Conservation (phyloP, 92 coral and sea anemone species). For the Actinostola sp. region DNA sequence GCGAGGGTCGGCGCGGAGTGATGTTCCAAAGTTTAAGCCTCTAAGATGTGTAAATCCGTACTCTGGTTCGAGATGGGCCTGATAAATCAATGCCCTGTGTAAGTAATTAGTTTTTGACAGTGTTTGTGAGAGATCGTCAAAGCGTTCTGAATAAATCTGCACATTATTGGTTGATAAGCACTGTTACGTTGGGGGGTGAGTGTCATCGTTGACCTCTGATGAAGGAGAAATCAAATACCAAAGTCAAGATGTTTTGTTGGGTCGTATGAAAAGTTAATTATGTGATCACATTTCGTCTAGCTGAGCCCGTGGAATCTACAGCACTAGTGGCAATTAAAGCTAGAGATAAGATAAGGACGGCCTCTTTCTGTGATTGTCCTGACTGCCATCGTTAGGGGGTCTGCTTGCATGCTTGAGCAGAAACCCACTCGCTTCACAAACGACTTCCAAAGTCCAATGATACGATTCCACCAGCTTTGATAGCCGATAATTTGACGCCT, state of each 20-base stretch:
- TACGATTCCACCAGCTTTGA: not conserved
- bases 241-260: constrained; percentile 71
- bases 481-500: constrained; percentile 26
- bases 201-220: constrained; percentile 80
- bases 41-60: constrained; percentile 48
- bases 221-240: constrained; percentile 74
- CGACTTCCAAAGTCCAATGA: not conserved
- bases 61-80: constrained; percentile 37
- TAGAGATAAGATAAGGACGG: constrained; percentile 93
- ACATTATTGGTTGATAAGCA: constrained; percentile 63
- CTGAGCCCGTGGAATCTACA: constrained; percentile 64
- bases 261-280: constrained; percentile 78
- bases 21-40: constrained; percentile 38
- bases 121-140: constrained; percentile 36
- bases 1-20: constrained; percentile 26
- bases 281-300: constrained; percentile 92
- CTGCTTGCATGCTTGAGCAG: not conserved
- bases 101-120: constrained; percentile 58
- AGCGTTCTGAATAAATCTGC: constrained; percentile 32
- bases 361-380: constrained; percentile 22
- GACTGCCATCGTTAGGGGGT: not conserved
- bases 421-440: not conserved
- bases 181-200: constrained; percentile 37
- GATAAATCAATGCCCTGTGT: constrained; percentile 36
- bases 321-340: constrained; percentile 77